These are phyloP conservation scores for Hippocampus kuda DNA, from an alignment of 2,797 vertebrate genomes.

Conservation along the genomic window DNA sequence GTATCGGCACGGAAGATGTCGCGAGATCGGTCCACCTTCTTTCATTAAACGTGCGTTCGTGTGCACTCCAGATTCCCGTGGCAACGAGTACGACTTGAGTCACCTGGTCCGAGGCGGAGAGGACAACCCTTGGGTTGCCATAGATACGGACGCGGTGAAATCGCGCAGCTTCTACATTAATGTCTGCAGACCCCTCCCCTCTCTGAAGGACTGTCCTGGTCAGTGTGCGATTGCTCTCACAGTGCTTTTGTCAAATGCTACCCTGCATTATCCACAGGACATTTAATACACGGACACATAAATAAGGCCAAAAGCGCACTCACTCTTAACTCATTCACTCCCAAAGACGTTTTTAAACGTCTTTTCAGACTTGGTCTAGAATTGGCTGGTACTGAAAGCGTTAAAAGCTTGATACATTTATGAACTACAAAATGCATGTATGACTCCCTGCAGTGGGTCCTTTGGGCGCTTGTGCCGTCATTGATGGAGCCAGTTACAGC, in stretches of 20 bases:
- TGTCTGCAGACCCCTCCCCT: slow-evolving; percentile 81
- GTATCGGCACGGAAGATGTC: slow-evolving; percentile 43
- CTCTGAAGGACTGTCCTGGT: slow-evolving; percentile 71
- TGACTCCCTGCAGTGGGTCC: slow-evolving; percentile 64
- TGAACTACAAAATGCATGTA: neutral
- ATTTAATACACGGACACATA: no score
- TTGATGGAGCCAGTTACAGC: slow-evolving; percentile 57
- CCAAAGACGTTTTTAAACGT: no score
- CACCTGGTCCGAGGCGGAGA: slow-evolving; percentile 69
- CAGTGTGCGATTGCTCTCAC: neutral
- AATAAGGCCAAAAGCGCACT: no score
- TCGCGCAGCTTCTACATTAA: slow-evolving; percentile 80
- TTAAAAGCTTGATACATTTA: neutral
- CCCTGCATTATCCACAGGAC: no score
- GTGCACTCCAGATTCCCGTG: slow-evolving; percentile 70
- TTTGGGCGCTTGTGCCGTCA: slow-evolving; percentile 76
- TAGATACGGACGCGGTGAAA: slow-evolving; percentile 67
- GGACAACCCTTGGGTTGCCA: slow-evolving; percentile 72
- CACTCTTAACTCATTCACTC: no score
- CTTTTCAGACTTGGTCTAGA: no score
- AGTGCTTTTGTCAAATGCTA: no score
- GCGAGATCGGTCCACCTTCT: neutral
- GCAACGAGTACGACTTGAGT: slow-evolving; percentile 88
- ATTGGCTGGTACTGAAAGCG: no score
- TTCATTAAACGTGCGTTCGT: neutral